Percentiles rank a stretch among this genome's conserved stretches.
These are phyloP conservation scores for Leptinotarsa peninsularis DNA, from an alignment of 2,888 invertebrate genomes.

Conservation along the genomic window DNA sequence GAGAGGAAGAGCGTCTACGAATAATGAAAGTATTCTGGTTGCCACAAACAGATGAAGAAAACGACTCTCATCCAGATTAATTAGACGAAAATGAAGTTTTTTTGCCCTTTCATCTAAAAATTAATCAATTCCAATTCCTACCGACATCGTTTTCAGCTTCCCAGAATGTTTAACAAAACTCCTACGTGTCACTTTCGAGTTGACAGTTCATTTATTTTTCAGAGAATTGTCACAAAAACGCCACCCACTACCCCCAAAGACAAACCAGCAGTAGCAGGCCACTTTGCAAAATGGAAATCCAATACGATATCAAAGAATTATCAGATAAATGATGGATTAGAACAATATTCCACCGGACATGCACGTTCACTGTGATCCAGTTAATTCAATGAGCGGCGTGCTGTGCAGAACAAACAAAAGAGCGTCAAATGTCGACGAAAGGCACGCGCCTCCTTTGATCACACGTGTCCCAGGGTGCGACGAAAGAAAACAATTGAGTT, in stretches of 20 bases:
- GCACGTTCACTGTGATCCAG: conserved; percentile 59
- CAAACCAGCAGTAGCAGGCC: neutral
- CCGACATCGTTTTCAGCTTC: no score
- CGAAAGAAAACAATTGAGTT: conserved; percentile 16
- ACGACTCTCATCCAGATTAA: no score
- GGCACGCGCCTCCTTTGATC: conserved; percentile 51
- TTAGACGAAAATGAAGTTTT: no score
- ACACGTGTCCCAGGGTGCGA: conserved; percentile 42
- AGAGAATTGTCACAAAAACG: no score
- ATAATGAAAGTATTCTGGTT: no score
- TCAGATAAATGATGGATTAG: conserved; percentile 54
- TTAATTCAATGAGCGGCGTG: conserved; percentile 63
- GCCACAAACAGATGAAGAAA: no score
- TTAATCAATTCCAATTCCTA: no score
- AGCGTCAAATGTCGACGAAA: conserved; percentile 47
- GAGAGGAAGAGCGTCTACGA: no score
- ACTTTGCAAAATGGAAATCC: conserved; percentile 29
- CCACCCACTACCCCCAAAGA: no score
- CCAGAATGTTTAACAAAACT: neutral
- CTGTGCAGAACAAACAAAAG: conserved; percentile 61
- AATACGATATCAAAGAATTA: conserved; percentile 36
- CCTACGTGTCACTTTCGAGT: no score
- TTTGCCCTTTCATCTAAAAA: no score
- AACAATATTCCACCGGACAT: conserved; percentile 57
- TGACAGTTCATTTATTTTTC: no score